Base-by-base conservation (phyloP, 2,113 vertebrate genomes). In the Motacilla tschutschensis region DNA sequence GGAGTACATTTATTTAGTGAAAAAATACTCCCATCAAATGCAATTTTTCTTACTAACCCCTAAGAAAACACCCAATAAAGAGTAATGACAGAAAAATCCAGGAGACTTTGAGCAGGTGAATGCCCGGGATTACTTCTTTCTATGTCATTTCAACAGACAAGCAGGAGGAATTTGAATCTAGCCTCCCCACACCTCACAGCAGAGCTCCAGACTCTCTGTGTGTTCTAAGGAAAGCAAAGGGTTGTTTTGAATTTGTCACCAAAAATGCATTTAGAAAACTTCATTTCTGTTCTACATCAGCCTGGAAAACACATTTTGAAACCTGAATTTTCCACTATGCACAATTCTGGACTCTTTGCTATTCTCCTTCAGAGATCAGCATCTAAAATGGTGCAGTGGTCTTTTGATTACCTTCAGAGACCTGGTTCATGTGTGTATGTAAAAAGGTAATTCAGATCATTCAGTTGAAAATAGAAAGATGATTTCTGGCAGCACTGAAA, bases 401-500 rank as follows among this genome's bases (percentile, higher is more conserved):
- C 40, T 90, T 86, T 71, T 79, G 83, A 88, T 87, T 77, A 18
- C 71, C 53, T 70, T 26, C 48, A 47, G 71, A 51, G 64, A 33
- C 71, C 48, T 64, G 64, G n/a, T 87, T 91, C 75, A 84, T 87
- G 72, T 67, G 7, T 58, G 20, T 59, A 38, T 53, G 55, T 70
- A 66, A 70, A 91, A 81, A 84, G 31, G 64, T 10, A 86, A 82
- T 82, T 88, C 75, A 41, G 57, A 53, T 66, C 78, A 57, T 76
- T 69, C 60, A n/a, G 31, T 7, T 79, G 78, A 71, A 90, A 91
- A 88, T 40, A 48, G 47, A 84, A 86, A 79, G 64, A 87, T 38
- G 67, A 79, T 88, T 88, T 90, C 48, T 86, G 40, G 44, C 67
- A 77, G 60, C 53, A 53, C 36, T 84, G 84, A 79, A 72, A 84